phyloP scores from a whole-genome alignment of 2,113 vertebrate genomes.

The Sterrhoptilus dennistouni region DNA sequence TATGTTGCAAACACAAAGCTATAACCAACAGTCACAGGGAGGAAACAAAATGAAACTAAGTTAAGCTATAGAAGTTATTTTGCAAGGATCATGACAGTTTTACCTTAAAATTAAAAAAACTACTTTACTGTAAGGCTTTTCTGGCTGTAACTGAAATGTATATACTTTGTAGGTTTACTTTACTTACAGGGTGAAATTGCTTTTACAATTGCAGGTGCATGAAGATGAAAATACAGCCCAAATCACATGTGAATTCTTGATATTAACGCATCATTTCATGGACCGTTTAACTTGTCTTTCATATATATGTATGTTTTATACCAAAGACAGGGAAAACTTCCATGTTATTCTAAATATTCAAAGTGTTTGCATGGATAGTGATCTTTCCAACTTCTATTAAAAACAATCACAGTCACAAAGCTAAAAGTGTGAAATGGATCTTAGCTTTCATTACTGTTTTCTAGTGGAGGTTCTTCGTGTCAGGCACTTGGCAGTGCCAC shows the following conservation, averaged over 20 bases:
- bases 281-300: conserved; percentile 57
- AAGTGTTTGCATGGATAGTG: not conserved
- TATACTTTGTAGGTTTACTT: conserved; percentile 43
- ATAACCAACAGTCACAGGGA: not conserved
- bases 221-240: conserved; percentile 64
- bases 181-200: conserved; percentile 64
- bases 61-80: not conserved
- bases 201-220: conserved; percentile 64
- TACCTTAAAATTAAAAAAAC: not conserved
- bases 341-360: conserved; percentile 33
- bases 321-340: conserved; percentile 40
- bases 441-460: conserved; percentile 35
- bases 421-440: conserved; percentile 9
- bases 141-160: not conserved
- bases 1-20: not conserved
- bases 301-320: conserved; percentile 26
- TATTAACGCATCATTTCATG: conserved; percentile 68
- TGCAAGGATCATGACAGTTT: not conserved
- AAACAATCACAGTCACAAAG: conserved; percentile 18
- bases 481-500: not conserved
- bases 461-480: not conserved
- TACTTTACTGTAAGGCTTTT: not conserved
- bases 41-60: not conserved
- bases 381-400: conserved; percentile 57
- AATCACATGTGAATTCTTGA: conserved; percentile 64